Evolutionary conservation across 2,113 vertebrate species (phyloP), one percentile per base, ranked within the genome.

Genomic region (Asarcornis scutulata): DNA sequence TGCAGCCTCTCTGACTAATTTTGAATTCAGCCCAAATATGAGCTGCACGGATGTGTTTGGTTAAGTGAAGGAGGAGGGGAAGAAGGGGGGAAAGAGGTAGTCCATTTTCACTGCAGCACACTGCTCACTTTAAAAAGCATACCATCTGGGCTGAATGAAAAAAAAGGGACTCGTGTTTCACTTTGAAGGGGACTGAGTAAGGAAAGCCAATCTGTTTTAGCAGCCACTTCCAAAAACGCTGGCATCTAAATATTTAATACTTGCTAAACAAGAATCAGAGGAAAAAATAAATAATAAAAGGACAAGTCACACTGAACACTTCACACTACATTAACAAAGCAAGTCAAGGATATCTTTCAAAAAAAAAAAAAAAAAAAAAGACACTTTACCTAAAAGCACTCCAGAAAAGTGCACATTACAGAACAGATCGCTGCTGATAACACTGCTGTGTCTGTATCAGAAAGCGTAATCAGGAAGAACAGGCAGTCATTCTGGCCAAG

Each of bases 51-150:
- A 96, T 48, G 60, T 11, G 53, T 85, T 95, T 92, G 85, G 44
- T 89, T 95, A 95, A 96, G 83, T 56, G 94, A 93, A 94, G 89
- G 88, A 95, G 68, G 66, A 83, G 69, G 20, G 66, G 59, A 92
- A 80, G 56, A 93, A 85, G 76, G 40, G 69, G 34, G 69, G 34
- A 91, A 94, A 89, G 83, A 72, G 96, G 50, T 68, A 60, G 91
- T 73, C 92, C 88, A 73, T 96, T 96, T 96, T 88, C 96, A 96
- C 83, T 81, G 86, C 48, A 96, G 89, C 93, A 94, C 66, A 94
- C 90, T 95, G 95, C 96, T 98, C 96, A 94, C 96, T 98, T 97
- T 91, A 95, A 96, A 97, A 77, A 96, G 88, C 94, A 73, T 2
- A 92, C 95, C 97, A 98, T 96, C 96, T 97, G 96, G 80, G 81